phyloP scores from a whole-genome alignment of 2,888 invertebrate genomes.

The Drosophila mimica region DNA sequence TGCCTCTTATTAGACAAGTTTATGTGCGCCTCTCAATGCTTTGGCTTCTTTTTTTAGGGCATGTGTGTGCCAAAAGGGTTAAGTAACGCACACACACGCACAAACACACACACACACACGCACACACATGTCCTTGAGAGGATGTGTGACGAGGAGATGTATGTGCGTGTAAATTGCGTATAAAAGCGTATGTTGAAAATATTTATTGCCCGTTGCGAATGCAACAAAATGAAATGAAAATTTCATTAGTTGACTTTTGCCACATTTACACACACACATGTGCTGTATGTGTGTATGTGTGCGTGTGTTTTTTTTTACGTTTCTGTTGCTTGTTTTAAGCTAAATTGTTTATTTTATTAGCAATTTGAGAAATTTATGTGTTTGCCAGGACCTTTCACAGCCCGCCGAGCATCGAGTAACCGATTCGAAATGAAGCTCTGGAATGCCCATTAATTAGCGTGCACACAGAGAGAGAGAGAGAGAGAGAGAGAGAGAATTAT shows the following conservation, averaged over 20 bases:
- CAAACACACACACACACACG: conserved; percentile 1
- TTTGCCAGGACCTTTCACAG: conserved; percentile 21
- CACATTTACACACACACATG: conserved; percentile 26
- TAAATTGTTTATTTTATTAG: conserved; percentile 82
- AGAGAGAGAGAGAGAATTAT: neutral
- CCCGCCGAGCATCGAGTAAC: conserved; percentile 13
- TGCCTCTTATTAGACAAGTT: conserved; percentile 76
- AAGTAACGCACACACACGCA: conserved; percentile 25
- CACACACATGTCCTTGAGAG: conserved; percentile 46
- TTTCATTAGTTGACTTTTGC: conserved; percentile 77
- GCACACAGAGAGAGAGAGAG: conserved; percentile 1
- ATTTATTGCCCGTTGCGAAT: conserved; percentile 84
- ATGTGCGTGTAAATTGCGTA: conserved; percentile 81
- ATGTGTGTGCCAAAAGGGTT: conserved; percentile 61
- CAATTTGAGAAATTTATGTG: conserved; percentile 77
- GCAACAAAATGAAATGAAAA: conserved; percentile 83
- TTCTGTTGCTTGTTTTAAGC: conserved; percentile 59
- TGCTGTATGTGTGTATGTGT: conserved; percentile 22
- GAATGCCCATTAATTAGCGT: conserved; percentile 78
- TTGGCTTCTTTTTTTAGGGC: conserved; percentile 50
- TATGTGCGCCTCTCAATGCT: conserved; percentile 64
- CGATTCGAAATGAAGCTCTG: conserved; percentile 70
- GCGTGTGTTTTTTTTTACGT: conserved; percentile 16
- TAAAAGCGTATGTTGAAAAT: conserved; percentile 82
- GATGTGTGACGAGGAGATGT: conserved; percentile 58